Percentiles rank a stretch among this genome's conserved stretches.
Evolutionary conservation across 2,797 vertebrate genomes (phyloP).

Genomic region (Menidia menidia): DNA sequence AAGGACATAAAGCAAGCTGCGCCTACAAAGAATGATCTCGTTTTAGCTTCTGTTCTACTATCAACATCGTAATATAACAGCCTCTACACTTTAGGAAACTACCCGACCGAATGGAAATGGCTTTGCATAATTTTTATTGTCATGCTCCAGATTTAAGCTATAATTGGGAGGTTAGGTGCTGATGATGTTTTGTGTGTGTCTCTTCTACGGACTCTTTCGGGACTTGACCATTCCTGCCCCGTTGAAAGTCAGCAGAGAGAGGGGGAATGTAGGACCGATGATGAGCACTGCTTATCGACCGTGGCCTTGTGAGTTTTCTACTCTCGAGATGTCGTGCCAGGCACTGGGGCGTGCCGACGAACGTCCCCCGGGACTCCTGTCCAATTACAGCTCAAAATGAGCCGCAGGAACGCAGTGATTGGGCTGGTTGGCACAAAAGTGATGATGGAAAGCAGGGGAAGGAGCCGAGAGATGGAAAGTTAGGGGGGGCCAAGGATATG

Average conservation of each 20-base stretch:
- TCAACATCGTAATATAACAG: background rate
- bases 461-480: constrained; percentile 47
- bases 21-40: background rate
- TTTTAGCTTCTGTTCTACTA: background rate
- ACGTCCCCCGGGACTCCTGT: constrained; percentile 67
- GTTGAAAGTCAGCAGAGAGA: constrained; percentile 46
- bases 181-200: background rate
- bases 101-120: background rate
- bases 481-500: constrained; percentile 46
- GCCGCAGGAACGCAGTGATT: constrained; percentile 66
- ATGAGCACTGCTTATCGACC: constrained; percentile 65
- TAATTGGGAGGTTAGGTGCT: background rate
- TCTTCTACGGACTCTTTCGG: constrained; percentile 1
- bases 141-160: background rate
- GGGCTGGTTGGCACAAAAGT: constrained; percentile 64
- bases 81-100: background rate
- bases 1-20: background rate
- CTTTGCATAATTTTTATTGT: background rate
- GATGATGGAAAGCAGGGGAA: constrained; percentile 45
- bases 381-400: constrained; percentile 84
- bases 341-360: constrained; percentile 71
- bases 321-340: constrained; percentile 58
- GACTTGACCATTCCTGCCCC: constrained; percentile 26
- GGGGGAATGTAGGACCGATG: constrained; percentile 43
- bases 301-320: constrained; percentile 48